Evolutionary conservation across 2,888 invertebrate genomes (phyloP), one percentile per base, ranked within the genome.

Genomic region (Pristionchus mayeri): DNA sequence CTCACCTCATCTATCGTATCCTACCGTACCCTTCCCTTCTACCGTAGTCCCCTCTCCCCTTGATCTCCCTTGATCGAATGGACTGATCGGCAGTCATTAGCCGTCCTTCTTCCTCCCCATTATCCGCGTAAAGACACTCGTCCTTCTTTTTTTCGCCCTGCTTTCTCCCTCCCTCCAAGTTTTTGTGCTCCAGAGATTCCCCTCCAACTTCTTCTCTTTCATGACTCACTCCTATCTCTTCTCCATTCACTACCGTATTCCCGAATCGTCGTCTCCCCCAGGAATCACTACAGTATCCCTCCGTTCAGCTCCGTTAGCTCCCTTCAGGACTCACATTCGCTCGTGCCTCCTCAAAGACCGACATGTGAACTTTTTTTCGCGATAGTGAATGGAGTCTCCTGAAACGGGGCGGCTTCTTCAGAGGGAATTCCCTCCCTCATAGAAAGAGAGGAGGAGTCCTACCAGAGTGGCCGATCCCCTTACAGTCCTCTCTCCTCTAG

Each of bases 211-310:
- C n/a, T n/a, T 37, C 37, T 37, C 11, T 67, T 60, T 37, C 37
- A 67, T 67, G 67, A 67, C 27, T 67, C 67, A 67, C 67, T 9
- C 37, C 67, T 0, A 34, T 67, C 37, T 21, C 18, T 21, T 37
- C 67, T 16, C 67, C 37, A 57, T 67, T 27, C 34, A 67, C 67
- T 67, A 67, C 67, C 67, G 67, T 67, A 67, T 37, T 27, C 67
- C 67, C 37, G n/a, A n/a, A n/a, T n/a, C n/a, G n/a, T n/a, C n/a
- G n/a, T 57, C 37, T 67, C 63, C 18, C 16, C 16, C 34, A 27
- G 3, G 16, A 34, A 63, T 57, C 52, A 52, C 52, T 54, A 54
- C 54, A n/a, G 54, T 54, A 54, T 6, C 16, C 34, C 34, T 63
- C n/a, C n/a, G n/a, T n/a, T n/a, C n/a, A n/a, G n/a, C n/a, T n/a